Evolutionary conservation across 2,113 vertebrate genomes (phyloP).

Genomic region (Glaucidium brasilianum): DNA sequence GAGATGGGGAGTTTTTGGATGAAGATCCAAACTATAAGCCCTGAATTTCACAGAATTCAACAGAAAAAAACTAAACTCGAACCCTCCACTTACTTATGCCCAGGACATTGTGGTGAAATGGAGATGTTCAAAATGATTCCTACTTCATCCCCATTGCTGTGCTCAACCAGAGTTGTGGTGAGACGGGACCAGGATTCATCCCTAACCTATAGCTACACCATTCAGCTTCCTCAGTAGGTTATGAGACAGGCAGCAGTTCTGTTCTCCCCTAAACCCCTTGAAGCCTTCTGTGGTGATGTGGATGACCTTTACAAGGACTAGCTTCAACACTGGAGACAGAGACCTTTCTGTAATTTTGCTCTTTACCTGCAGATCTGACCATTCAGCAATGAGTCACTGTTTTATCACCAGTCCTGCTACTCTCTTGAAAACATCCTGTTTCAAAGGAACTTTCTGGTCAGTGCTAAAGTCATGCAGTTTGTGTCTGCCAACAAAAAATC

Average conservation of each 20-base stretch:
- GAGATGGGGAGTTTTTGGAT: neutral
- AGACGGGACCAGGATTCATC: neutral
- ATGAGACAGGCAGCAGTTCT: neutral
- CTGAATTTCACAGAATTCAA: neutral
- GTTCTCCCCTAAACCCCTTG: neutral
- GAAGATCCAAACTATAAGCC: fast-evolving
- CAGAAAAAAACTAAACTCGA: neutral
- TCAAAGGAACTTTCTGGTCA: neutral
- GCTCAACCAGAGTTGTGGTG: neutral
- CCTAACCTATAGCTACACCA: fast-evolving
- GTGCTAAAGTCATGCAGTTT: neutral
- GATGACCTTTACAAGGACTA: neutral
- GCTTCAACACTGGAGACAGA: neutral
- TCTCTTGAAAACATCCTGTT: neutral
- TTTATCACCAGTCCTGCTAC: neutral
- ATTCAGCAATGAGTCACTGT: fast-evolving
- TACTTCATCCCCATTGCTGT: neutral
- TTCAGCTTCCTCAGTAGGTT: neutral
- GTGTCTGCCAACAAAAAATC: neutral
- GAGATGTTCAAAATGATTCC: neutral
- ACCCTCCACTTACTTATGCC: neutral
- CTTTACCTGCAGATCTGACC: neutral
- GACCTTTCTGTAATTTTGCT: neutral
- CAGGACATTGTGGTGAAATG: neutral
- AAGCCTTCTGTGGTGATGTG: neutral